Conservation (phyloP, 2,888 invertebrate genomes). For the Lamellibrachia satsuma region DNA sequence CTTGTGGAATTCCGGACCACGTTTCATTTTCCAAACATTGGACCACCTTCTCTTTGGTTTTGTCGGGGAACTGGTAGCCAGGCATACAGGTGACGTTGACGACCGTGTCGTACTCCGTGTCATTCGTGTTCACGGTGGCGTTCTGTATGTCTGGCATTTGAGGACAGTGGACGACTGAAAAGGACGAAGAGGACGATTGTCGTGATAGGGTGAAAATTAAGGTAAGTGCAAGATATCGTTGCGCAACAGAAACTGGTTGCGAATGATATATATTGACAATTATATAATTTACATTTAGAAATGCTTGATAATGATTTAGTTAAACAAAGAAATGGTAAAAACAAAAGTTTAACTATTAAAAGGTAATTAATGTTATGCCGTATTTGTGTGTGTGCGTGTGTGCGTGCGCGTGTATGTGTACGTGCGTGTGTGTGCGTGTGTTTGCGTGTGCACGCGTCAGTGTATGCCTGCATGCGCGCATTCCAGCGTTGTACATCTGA, state of each 20-base stretch:
- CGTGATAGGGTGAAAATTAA: background rate
- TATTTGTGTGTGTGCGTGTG: no score
- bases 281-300: no score
- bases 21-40: slow-evolving; percentile 40
- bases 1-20: slow-evolving; percentile 35
- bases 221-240: background rate
- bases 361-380: no score
- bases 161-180: slow-evolving; percentile 40
- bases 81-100: slow-evolving; percentile 36
- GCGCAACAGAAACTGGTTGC: no score
- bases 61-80: slow-evolving; percentile 43
- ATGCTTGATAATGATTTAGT: no score
- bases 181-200: background rate
- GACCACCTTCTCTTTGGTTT: slow-evolving; percentile 28
- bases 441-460: background rate
- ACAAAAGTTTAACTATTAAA: no score
- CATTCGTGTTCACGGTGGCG: slow-evolving; percentile 38
- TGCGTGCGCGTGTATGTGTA: background rate
- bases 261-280: no score
- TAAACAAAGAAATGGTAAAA: no score
- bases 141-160: slow-evolving; percentile 37
- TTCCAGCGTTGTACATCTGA: background rate
- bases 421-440: background rate
- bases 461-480: background rate
- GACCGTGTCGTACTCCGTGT: slow-evolving; percentile 33